These are phyloP conservation scores for Argyrosomus japonicus DNA, from an alignment of 2,113 vertebrate species.

Conservation along the genomic window DNA sequence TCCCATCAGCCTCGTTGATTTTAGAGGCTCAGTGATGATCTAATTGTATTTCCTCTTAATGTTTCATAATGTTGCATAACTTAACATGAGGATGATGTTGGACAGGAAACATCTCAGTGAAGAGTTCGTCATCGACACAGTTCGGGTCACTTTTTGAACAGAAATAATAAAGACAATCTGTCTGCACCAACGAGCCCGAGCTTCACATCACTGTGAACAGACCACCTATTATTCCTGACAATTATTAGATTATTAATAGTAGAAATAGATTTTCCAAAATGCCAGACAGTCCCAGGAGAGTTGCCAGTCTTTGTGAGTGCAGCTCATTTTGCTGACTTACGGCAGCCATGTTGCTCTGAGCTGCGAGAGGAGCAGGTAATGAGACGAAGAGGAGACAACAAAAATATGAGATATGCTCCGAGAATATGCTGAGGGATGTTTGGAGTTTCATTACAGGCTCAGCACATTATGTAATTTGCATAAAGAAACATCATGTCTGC, in stretches of 20 bases:
- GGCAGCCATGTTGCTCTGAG: constrained; percentile 12
- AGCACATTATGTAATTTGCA: not conserved
- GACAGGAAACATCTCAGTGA: not conserved
- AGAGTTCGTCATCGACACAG: not conserved
- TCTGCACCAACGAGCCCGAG: constrained; percentile 9
- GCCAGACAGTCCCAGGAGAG: constrained; percentile 25
- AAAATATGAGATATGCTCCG: not conserved
- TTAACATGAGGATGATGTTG: not conserved
- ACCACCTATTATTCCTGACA: constrained; percentile 38
- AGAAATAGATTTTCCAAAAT: constrained; percentile 43
- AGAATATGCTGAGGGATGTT: constrained; percentile 7
- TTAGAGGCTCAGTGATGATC: no score
- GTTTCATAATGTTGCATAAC: no score
- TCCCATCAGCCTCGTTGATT: no score
- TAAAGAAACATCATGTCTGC: not conserved
- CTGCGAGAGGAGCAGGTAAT: not conserved
- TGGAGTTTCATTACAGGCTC: constrained; percentile 3
- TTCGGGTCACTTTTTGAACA: not conserved
- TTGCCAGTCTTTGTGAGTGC: constrained; percentile 10
- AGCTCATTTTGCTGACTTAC: constrained; percentile 54
- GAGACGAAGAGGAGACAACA: constrained; percentile 30
- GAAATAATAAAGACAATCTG: constrained; percentile 9
- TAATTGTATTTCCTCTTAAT: no score
- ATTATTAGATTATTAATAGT: constrained; percentile 57
- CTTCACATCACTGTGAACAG: not conserved